These are phyloP conservation scores for Ormia ochracea DNA, from an alignment of 2,888 invertebrate genomes.

Conservation along the genomic window DNA sequence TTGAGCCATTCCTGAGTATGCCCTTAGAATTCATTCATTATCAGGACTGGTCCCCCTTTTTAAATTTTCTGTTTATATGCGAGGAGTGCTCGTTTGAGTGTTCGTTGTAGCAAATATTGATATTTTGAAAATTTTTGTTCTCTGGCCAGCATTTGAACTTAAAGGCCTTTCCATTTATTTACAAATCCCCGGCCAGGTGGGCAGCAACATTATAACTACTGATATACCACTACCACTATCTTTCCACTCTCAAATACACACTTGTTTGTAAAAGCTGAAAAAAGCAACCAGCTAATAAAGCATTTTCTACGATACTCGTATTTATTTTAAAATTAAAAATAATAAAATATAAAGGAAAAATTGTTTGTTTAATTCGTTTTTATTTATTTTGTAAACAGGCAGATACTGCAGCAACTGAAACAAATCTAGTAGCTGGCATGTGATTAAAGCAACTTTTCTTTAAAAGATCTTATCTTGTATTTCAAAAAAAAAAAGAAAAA, in stretches of 20 bases:
- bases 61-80: no score
- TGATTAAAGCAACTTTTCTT: constrained; percentile 46
- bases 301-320: constrained; percentile 59
- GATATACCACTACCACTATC: background rate
- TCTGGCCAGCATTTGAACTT: no score
- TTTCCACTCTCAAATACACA: background rate
- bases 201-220: constrained; percentile 21
- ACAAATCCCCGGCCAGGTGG: no score
- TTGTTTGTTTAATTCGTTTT: constrained; percentile 40
- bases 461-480: constrained; percentile 37
- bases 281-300: constrained; percentile 54
- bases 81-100: no score
- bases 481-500: constrained; percentile 4
- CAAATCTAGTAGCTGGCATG: constrained; percentile 53
- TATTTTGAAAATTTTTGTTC: no score
- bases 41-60: no score
- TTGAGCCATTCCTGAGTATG: no score
- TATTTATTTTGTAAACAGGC: constrained; percentile 41
- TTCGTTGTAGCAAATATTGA: no score
- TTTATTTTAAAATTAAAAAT: constrained; percentile 46
- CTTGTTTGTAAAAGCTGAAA: background rate
- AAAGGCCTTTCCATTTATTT: no score
- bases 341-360: constrained; percentile 21
- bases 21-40: no score
- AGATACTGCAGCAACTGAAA: background rate